Conservation (phyloP, 2,113 vertebrate genomes). For the Galbula dea region DNA sequence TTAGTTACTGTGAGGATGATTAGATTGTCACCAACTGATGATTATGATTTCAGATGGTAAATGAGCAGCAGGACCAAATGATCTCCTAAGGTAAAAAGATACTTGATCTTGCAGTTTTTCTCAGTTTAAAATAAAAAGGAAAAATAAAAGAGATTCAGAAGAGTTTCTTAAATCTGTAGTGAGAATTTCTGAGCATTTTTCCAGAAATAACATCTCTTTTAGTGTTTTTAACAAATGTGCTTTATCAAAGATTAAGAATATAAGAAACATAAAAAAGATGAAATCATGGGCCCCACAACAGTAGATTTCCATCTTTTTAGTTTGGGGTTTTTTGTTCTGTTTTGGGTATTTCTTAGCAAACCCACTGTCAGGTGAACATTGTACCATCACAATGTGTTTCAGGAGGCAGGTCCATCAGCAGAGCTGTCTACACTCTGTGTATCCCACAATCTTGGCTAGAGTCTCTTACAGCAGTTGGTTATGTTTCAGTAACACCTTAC, state of each 20-base stretch:
- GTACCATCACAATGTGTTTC: not conserved
- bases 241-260: not conserved
- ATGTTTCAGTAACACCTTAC: not conserved
- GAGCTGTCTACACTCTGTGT: not conserved
- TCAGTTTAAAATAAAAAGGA: not conserved
- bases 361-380: not conserved
- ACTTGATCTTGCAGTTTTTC: conserved; percentile 41
- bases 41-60: conserved; percentile 70
- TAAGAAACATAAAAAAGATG: not conserved
- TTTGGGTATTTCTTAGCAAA: no score
- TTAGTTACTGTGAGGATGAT: conserved; percentile 63
- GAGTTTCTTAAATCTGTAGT: not conserved
- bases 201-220: not conserved
- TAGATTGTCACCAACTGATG: conserved; percentile 63
- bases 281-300: no score
- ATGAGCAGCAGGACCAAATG: conserved; percentile 66
- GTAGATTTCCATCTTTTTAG: no score
- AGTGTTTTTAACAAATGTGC: no score
- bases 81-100: conserved; percentile 57
- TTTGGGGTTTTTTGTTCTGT: no score
- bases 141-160: not conserved
- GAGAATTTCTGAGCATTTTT: not conserved
- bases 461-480: not conserved
- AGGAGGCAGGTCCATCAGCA: not conserved
- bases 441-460: not conserved